Base-by-base conservation (phyloP, 2,797 vertebrate genomes). In the Pyrocephalus nanus region DNA sequence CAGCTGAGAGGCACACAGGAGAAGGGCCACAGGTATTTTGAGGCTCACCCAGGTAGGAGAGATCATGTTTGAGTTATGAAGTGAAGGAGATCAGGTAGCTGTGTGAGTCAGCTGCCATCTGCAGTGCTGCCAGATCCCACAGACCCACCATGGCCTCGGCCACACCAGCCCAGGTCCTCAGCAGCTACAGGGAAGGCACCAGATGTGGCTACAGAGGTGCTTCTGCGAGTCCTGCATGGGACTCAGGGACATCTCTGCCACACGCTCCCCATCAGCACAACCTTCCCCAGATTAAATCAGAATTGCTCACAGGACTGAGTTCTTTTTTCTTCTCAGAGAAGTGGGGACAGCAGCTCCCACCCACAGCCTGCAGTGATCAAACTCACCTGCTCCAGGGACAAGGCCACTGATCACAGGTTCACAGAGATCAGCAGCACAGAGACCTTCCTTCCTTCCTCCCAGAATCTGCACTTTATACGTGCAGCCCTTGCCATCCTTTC, bases 131-230 rank as follows among this genome's bases (percentile, higher is more conserved):
- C 17, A 58, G 21, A 21, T 15, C 34, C 74, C 3, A 22, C 30
- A 29, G 32, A 23, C 18, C 18, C 27, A 6, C 21, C 50, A 58
- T 1, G 0, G 47, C 38, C 64, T 62, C 62, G 36, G 51, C 26
- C 15, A 6, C 40, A 32, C 43, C 2, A 3, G n/a, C 8, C 27
- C 38, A 19, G 50, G 15, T 29, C n/a, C 45, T 34, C 82, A 54
- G 62, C 7, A 2, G 14, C 69, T 4, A 3, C 2, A 0, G 36
- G 36, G 30, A 51, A 50, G 48, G 32, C 6, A 20, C 8, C 26
- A 38, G 30, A 30, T 43, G 64, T 12, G 11, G 45, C 55, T 34
- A 22, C 42, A 60, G 12, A 17, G 22, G 47, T 1, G 1, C 32
- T 57, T 21, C 81, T 20, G 43, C 1, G 1, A 34, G 72, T 11